Evolutionary conservation across 2,888 invertebrate species (phyloP), one percentile per base, ranked within the genome.

Genomic region (Ectemnius cavifrons): DNA sequence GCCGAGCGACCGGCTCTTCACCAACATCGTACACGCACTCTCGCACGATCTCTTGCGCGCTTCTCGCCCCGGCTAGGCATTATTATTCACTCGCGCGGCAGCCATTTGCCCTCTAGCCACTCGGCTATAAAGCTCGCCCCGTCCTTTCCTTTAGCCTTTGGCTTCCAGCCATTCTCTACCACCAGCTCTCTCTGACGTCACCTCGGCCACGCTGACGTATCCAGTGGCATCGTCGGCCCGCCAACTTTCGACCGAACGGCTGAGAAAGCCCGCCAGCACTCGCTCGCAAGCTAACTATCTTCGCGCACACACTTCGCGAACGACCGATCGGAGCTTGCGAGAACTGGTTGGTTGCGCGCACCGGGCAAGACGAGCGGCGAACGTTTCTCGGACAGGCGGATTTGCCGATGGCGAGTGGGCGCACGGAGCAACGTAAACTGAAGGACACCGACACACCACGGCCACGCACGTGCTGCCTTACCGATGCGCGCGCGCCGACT

Each of bases 41-140:
- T 80, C 63, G 72, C 85, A 80, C 80, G 71, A 80, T 81, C 78
- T 77, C 65, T 49, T 73, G 71, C 78, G 77, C 67, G 77, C 73
- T 46, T 68, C 72, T 71, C 75, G 77, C 75, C 37, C 37, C 78
- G 71, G 80, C 84, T 89, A 82, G 87, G 86, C 89, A 90, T 90
- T 89, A 89, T 89, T 87, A 83, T 85, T 83, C 79, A 84, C 78
- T 80, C 75, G 82, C 78, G 71, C 81, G 86, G 86, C 86, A 84
- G 88, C 89, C 89, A 89, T 89, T 88, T 86, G 87, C 86, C 83
- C 75, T 83, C 84, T 81, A 84, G 79, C 80, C 71, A 77, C 71
- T 73, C 81, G 61, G 64, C 83, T 83, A 71, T 61, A 70, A 79
- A 73, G 81, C 76, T 71, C 72, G 69, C 68, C 73, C 79, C 79